A percentile compares a stretch with the other conserved stretches of the same genome.
Evolutionary conservation across 2,888 invertebrate genomes (phyloP).

Genomic region (Drosophila eohydei): DNA sequence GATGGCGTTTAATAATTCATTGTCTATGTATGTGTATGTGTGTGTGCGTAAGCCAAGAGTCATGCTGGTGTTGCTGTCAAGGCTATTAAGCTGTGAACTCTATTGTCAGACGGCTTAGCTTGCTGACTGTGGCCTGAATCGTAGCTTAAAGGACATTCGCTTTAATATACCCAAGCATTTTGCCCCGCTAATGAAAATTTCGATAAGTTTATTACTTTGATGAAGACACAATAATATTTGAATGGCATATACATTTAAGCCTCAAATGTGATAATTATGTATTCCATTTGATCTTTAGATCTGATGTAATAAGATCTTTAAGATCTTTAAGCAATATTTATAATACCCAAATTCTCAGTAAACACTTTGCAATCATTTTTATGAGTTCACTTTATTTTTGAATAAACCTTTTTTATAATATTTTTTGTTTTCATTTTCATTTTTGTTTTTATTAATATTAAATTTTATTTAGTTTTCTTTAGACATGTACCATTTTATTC

Average conservation of each 20-base stretch:
- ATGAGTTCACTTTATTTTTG: constrained; percentile 66
- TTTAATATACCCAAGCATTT: constrained; percentile 10
- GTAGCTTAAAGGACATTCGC: constrained; percentile 7
- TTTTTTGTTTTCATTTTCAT: constrained; percentile 36
- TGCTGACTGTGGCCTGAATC: constrained; percentile 25
- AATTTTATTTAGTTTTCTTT: constrained; percentile 20
- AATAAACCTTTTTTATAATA: constrained; percentile 66
- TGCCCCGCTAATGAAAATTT: background rate
- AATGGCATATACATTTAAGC: background rate
- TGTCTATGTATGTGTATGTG: constrained; percentile 14
- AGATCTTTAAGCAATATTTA: background rate
- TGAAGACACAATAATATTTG: background rate
- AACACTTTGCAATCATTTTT: constrained; percentile 31
- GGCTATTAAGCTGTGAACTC: constrained; percentile 61
- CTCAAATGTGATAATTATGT: background rate
- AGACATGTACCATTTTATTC: constrained; percentile 55
- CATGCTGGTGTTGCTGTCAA: constrained; percentile 28
- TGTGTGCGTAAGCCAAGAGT: constrained; percentile 14
- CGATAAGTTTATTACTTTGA: constrained; percentile 5
- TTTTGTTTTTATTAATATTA: constrained; percentile 24
- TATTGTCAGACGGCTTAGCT: constrained; percentile 52
- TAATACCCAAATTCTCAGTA: background rate
- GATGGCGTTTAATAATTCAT: constrained; percentile 74
- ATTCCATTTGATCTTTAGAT: background rate
- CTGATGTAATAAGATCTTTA: background rate